Evolutionary conservation across 2,888 invertebrate genomes (phyloP).

Genomic region (Dioctria rufipes): DNA sequence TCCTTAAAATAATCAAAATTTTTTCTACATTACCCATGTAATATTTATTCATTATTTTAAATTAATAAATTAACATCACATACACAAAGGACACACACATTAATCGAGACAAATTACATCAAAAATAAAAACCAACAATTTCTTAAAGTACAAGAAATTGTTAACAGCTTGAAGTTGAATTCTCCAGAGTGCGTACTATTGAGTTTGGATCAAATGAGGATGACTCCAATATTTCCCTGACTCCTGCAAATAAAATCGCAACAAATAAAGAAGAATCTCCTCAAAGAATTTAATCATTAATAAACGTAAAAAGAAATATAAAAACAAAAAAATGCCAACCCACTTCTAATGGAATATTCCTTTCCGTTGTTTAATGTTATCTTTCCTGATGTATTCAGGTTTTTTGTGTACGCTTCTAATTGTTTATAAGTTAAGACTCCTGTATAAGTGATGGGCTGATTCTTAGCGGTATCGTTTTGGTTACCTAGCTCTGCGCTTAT

Average conservation of each 20-base stretch:
- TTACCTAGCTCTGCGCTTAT: slow-evolving; percentile 24
- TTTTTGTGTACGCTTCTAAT: slow-evolving; percentile 55
- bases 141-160: neutral
- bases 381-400: slow-evolving; percentile 53
- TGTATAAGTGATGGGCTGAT: slow-evolving; percentile 54
- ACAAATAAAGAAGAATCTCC: neutral
- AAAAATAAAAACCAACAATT: slow-evolving; percentile 29
- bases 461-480: slow-evolving; percentile 28
- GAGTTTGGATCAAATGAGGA: slow-evolving; percentile 42
- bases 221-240: slow-evolving; percentile 30
- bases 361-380: slow-evolving; percentile 53
- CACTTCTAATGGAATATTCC: slow-evolving; percentile 33
- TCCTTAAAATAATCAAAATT: no score
- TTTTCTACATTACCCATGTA: neutral
- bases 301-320: neutral
- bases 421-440: slow-evolving; percentile 56
- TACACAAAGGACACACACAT: neutral
- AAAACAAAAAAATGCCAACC: neutral
- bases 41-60: slow-evolving; percentile 18
- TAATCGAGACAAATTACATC: slow-evolving; percentile 9
- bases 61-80: slow-evolving; percentile 19
- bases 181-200: slow-evolving; percentile 28
- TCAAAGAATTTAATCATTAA: neutral
- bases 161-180: neutral
- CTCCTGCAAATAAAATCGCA: slow-evolving; percentile 11